Evolutionary conservation across 2,888 invertebrate species (phyloP), one percentile per base, ranked within the genome.

Genomic region (Protophormia terraenovae): DNA sequence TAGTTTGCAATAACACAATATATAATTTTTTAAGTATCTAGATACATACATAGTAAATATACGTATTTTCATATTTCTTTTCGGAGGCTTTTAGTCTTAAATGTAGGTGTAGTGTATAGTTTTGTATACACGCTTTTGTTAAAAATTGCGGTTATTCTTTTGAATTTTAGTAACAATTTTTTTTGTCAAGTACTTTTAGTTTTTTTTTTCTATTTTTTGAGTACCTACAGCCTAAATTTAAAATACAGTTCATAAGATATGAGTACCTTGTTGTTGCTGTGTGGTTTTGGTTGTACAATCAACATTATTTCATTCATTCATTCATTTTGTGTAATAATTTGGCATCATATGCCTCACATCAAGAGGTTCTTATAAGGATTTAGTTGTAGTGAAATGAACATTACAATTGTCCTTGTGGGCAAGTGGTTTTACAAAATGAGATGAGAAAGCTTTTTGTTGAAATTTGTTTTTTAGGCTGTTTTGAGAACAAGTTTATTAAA

Each of bases 141-240:
- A 0, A 29, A n/a, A 7, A 29, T 60, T 62, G 38, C 41, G 53
- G 50, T 73, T 75, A 32, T 76, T 75, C 60, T 75, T 58, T 69
- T 81, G 41, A 41, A 24, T 67, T 38, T 38, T 22, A 24, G 27
- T 24, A 67, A 73, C 24, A 58, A 29, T 12, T 53, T 47, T 50
- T 60, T 75, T 35, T 72, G 75, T 58, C 75, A 75, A 81, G 81
- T 81, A 14, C 8, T 45, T 45, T 62, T 41, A 29, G 14, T 32
- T 58, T 69, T 71, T n/a, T 69, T 67, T 55, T 45, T 16, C 14
- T 22, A 29, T 58, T 58, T n/a, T 60, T 12, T 60, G 8, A 55
- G 47, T 67, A 77, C 58, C 64, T 72, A 14, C 41, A 69, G 32
- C 75, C 60, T 69, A 76, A 82, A 76, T 69, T 76, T 53, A 6